Evolutionary conservation across 2,888 invertebrate genomes (phyloP).

Genomic region (Neoaliturus tenellus): DNA sequence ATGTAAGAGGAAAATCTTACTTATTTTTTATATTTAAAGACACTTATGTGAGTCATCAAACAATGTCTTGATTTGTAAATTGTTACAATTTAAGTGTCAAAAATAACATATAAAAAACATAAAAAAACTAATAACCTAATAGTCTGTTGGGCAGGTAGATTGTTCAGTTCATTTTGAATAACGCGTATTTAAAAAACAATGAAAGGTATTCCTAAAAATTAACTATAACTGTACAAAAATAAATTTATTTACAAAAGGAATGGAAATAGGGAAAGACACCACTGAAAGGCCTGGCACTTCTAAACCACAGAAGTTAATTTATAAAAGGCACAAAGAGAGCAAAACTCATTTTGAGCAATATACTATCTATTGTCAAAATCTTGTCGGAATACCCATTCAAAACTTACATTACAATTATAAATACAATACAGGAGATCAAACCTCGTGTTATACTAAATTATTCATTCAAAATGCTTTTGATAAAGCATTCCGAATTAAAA

Average conservation of each 20-base stretch:
- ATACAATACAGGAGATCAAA: slow-evolving; percentile 49
- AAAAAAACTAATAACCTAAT: too few relatives aligned
- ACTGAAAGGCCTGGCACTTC: slow-evolving; percentile 4
- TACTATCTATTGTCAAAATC: neutral
- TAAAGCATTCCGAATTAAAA: neutral
- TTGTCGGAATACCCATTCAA: slow-evolving; percentile 3
- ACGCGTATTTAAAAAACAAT: slow-evolving; percentile 25
- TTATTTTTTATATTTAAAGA: too few relatives aligned
- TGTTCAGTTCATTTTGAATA: slow-evolving; percentile 22
- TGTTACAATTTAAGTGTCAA: too few relatives aligned
- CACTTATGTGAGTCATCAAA: too few relatives aligned
- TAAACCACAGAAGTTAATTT: slow-evolving; percentile 34
- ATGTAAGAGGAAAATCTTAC: too few relatives aligned
- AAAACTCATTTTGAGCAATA: slow-evolving; percentile 49
- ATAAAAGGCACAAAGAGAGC: slow-evolving; percentile 33
- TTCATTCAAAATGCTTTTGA: neutral
- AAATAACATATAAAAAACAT: too few relatives aligned
- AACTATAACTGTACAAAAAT: slow-evolving; percentile 28
- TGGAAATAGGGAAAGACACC: slow-evolving; percentile 13
- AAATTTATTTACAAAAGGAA: slow-evolving; percentile 28
- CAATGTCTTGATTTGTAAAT: too few relatives aligned
- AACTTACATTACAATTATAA: slow-evolving; percentile 33
- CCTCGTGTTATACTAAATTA: slow-evolving; percentile 13
- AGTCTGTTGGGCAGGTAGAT: neutral
- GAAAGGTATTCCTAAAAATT: slow-evolving; percentile 8